phyloP scores from a whole-genome alignment of 2,113 vertebrate species.

The Zeus faber region DNA sequence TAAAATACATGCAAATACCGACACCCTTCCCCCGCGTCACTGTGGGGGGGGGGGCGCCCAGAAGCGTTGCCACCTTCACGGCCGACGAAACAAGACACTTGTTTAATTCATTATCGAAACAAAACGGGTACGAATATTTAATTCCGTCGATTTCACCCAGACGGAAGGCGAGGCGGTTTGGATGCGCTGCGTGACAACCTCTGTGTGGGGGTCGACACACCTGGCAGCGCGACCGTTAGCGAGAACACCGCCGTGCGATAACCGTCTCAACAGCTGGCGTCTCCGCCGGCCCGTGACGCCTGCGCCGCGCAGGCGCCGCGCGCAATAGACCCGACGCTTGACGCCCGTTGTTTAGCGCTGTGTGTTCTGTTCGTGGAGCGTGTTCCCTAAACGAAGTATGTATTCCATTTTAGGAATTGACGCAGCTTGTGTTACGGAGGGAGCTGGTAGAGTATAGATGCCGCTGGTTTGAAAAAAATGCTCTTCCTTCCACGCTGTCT shows the following conservation, averaged over 20 bases:
- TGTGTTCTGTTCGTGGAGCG: slow-evolving; percentile 17
- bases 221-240: slow-evolving; percentile 26
- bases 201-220: slow-evolving; percentile 30
- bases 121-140: slow-evolving; percentile 10
- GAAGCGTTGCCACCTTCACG: not conserved
- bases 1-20: too few species aligned
- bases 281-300: slow-evolving; percentile 26
- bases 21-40: too few species aligned
- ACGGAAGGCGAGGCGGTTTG: too few species aligned
- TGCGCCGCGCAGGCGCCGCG: too few species aligned
- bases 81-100: too few species aligned
- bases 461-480: slow-evolving; percentile 37
- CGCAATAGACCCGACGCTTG: too few species aligned
- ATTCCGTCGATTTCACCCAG: too few species aligned
- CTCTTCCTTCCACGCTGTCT: slow-evolving; percentile 49
- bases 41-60: too few species aligned
- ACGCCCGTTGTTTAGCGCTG: not conserved
- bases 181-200: slow-evolving; percentile 1
- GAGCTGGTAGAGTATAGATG: slow-evolving; percentile 76
- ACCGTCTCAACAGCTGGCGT: slow-evolving; percentile 55
- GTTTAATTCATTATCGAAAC: too few species aligned
- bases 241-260: slow-evolving; percentile 3
- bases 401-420: slow-evolving; percentile 79
- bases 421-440: slow-evolving; percentile 77
- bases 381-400: slow-evolving; percentile 52